phyloP scores from a whole-genome alignment of 2,797 vertebrate genomes.

The Sebastes umbrosus region DNA sequence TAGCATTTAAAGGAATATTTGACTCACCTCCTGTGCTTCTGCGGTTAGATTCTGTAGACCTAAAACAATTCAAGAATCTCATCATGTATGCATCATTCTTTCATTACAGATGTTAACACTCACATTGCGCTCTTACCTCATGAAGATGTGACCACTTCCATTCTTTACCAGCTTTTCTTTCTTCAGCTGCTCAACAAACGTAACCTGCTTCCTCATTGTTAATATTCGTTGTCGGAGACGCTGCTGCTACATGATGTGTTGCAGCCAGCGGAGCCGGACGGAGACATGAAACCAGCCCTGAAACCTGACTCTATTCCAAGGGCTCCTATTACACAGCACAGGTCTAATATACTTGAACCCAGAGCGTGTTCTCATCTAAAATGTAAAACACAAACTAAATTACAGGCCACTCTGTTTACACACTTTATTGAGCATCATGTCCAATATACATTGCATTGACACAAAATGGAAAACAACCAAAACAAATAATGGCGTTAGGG shows the following conservation, averaged over 20 bases:
- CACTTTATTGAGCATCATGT: conserved; percentile 84
- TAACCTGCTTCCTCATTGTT: conserved; percentile 67
- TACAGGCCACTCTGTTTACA: conserved; percentile 69
- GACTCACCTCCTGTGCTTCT: conserved; percentile 45
- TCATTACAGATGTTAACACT: neutral
- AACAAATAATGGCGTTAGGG: conserved; percentile 63
- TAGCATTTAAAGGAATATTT: neutral
- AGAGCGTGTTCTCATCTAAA: conserved; percentile 50
- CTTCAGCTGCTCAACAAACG: conserved; percentile 61
- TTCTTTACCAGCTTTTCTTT: conserved; percentile 44
- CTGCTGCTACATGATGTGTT: neutral
- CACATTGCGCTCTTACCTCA: conserved; percentile 38
- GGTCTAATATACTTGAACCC: conserved; percentile 54
- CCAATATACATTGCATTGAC: conserved; percentile 83
- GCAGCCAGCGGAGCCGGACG: conserved; percentile 16
- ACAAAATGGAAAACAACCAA: conserved; percentile 61
- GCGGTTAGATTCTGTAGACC: conserved; percentile 34
- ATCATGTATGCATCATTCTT: neutral
- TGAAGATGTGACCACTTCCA: conserved; percentile 15
- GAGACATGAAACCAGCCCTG: conserved; percentile 49
- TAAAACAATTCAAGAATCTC: conserved; percentile 7
- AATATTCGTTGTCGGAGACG: conserved; percentile 12
- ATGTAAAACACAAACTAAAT: conserved; percentile 47
- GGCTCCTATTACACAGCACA: conserved; percentile 60
- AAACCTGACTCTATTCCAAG: conserved; percentile 39